Evolutionary conservation across 2,113 vertebrate species (phyloP).

Genomic region (Onychostruthus taczanowskii): DNA sequence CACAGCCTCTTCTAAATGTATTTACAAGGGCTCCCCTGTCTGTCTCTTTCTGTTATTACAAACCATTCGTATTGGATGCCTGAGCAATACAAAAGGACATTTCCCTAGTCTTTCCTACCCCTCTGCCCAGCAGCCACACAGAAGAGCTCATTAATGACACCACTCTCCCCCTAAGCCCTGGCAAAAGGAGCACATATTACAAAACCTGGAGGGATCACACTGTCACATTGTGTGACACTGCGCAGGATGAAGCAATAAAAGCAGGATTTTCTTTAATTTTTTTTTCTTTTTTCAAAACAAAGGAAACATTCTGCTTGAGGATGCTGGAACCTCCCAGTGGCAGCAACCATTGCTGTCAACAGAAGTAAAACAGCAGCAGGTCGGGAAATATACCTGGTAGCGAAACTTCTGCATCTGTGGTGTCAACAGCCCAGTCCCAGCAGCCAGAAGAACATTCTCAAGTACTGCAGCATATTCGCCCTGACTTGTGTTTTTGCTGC

Average conservation of each 20-base stretch:
- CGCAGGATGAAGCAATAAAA: not conserved
- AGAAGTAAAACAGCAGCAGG: not conserved
- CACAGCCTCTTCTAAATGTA: not conserved
- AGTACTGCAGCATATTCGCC: not conserved
- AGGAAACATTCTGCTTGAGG: not conserved
- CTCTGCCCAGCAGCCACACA: not conserved
- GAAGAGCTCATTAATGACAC: not conserved
- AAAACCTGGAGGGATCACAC: not conserved
- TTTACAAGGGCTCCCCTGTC: conserved; percentile 48
- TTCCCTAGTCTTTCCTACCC: not conserved
- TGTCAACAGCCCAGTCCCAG: not conserved
- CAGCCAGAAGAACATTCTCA: not conserved
- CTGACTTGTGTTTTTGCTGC: not conserved
- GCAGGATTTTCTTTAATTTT: not conserved
- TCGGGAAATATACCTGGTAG: not conserved
- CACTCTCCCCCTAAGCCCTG: not conserved
- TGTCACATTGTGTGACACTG: not conserved
- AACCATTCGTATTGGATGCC: not conserved
- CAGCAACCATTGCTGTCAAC: not conserved
- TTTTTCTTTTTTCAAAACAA: not conserved
- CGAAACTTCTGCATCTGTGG: not conserved
- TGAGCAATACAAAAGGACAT: not conserved
- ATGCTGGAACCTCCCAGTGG: not conserved
- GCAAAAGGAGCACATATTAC: not conserved
- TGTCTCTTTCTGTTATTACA: conserved; percentile 43